Conservation (phyloP, 2,113 vertebrate species). For the Pituophis catenifer region DNA sequence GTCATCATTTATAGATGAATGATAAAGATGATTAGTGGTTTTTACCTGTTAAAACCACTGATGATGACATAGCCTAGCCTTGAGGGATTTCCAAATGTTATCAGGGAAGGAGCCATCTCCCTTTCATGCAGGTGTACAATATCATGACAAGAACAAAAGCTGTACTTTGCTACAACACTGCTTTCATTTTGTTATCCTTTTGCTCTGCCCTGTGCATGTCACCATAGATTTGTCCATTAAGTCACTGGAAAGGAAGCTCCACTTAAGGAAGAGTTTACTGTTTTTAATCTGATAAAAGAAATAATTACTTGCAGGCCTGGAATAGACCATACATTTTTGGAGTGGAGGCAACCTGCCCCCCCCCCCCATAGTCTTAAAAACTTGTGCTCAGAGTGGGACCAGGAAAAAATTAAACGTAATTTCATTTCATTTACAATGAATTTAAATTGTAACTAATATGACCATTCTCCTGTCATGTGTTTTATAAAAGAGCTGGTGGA, state of each 20-base stretch:
- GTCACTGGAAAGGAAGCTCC: not conserved
- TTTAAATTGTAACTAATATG: not conserved
- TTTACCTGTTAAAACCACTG: not conserved
- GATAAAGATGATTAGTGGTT: not conserved
- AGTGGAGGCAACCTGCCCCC: not conserved
- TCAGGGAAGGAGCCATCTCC: not conserved
- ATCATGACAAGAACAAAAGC: not conserved
- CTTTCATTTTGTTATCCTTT: not conserved
- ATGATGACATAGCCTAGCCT: not conserved
- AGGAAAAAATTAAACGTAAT: not conserved
- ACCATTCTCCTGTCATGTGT: not conserved
- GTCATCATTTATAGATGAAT: not conserved
- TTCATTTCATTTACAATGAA: not conserved
- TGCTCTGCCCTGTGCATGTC: not conserved
- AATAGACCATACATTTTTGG: not conserved
- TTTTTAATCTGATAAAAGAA: not conserved
- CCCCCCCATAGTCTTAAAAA: not conserved
- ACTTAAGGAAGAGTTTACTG: not conserved
- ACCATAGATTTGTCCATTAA: not conserved
- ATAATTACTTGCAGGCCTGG: not conserved
- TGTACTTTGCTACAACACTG: not conserved
- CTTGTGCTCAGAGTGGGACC: not conserved
- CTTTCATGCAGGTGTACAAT: not conserved
- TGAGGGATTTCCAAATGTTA: not conserved
- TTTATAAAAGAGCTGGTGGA: not conserved